Evolutionary conservation across 2,888 invertebrate species (phyloP).

Genomic region (Latrodectus hesperus): DNA sequence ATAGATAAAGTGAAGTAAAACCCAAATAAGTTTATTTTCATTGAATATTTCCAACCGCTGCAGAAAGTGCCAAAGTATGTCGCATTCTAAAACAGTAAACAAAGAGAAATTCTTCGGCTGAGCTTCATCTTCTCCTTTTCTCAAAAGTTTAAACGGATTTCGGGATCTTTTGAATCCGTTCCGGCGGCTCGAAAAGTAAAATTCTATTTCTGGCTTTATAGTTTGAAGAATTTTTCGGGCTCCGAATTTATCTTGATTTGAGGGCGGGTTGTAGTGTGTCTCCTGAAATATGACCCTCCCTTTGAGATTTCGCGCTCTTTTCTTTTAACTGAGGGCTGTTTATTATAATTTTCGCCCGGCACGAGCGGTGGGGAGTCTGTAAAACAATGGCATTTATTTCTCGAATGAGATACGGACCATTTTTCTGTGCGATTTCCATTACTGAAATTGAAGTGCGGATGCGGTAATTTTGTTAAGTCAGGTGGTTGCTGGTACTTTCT

Average conservation of each 20-base stretch:
- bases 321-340: slow-evolving; percentile 4
- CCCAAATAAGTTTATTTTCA: background rate
- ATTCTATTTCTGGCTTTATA: slow-evolving; percentile 11
- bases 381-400: background rate
- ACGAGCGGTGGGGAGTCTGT: background rate
- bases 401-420: too few species aligned
- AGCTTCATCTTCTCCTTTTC: background rate
- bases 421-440: too few species aligned
- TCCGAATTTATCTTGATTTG: slow-evolving; percentile 28
- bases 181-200: background rate
- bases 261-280: slow-evolving; percentile 3
- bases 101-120: background rate
- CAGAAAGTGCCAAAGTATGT: background rate
- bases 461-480: too few species aligned
- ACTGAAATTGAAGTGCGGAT: too few species aligned
- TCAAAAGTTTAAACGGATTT: slow-evolving; percentile 1
- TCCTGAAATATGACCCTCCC: background rate
- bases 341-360: background rate
- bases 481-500: too few species aligned
- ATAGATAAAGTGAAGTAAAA: too few species aligned
- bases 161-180: slow-evolving; percentile 13
- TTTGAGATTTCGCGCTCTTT: background rate
- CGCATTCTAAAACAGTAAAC: background rate
- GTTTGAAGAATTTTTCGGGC: background rate
- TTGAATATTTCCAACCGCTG: background rate